phyloP scores from a whole-genome alignment of 2,113 vertebrate genomes.

The Sander vitreus region DNA sequence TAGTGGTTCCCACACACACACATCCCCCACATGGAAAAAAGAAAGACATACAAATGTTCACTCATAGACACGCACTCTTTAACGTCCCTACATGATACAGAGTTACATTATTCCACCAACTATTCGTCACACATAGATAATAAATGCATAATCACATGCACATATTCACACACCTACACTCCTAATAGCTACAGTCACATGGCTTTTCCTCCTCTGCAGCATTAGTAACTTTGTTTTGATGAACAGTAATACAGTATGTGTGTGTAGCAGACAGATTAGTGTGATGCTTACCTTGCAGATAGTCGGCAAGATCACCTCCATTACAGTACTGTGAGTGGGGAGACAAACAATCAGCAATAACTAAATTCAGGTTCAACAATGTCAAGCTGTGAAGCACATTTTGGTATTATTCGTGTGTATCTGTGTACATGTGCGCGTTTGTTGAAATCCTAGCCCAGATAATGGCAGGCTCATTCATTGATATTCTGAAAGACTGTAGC shows the following conservation, averaged over 20 bases:
- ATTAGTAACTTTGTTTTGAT: conserved; percentile 47
- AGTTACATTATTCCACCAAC: conserved; percentile 7
- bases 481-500: conserved; percentile 26
- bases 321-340: conserved; percentile 92
- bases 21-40: conserved; percentile 12
- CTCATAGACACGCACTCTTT: background rate
- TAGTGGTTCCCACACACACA: conserved; percentile 25
- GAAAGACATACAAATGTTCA: background rate
- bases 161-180: conserved; percentile 19
- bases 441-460: conserved; percentile 5
- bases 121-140: conserved; percentile 14
- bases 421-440: background rate
- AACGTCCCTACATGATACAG: conserved; percentile 4
- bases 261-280: conserved; percentile 25
- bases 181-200: conserved; percentile 9
- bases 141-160: background rate
- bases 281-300: conserved; percentile 93
- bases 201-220: conserved; percentile 21
- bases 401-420: background rate
- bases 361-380: conserved; percentile 16
- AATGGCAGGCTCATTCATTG: conserved; percentile 16
- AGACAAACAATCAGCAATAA: conserved; percentile 47
- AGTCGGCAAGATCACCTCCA: conserved; percentile 98
- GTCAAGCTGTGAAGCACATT: conserved; percentile 7
- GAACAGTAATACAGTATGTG: conserved; percentile 22